A percentile compares a stretch with the other conserved stretches of the same genome.
Evolutionary conservation across 23 tunicate species (phyloP).

Genomic region (Styela plicata): DNA sequence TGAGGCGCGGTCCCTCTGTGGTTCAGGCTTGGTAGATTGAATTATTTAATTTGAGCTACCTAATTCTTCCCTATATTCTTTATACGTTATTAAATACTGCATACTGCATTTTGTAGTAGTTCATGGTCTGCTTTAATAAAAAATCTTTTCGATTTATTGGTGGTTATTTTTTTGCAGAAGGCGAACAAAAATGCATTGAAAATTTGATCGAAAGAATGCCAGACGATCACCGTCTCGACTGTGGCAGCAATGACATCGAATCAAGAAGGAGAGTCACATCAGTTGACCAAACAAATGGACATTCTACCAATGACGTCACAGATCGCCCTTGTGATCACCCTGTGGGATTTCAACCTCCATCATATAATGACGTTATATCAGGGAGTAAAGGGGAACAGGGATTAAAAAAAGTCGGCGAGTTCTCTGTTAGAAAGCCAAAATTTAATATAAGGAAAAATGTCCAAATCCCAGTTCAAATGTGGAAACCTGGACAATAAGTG

Average conservation of each 20-base stretch:
- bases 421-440: neutral
- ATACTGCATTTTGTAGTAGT: too few relatives aligned
- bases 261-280: neutral
- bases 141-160: too few relatives aligned
- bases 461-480: neutral
- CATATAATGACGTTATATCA: neutral
- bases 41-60: too few relatives aligned
- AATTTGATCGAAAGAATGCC: neutral
- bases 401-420: neutral
- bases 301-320: neutral
- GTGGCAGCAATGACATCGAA: neutral
- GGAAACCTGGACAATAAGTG: neutral
- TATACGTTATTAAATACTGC: neutral
- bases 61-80: too few relatives aligned
- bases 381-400: neutral
- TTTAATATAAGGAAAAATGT: neutral
- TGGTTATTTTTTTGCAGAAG: too few relatives aligned
- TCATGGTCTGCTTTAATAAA: too few relatives aligned
- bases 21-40: too few relatives aligned
- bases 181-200: neutral
- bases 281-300: neutral
- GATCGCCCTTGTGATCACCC: neutral
- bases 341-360: neutral
- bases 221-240: neutral
- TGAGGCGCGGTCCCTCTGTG: too few relatives aligned